Conservation (phyloP, 2,888 invertebrate genomes). For the Drosophila atripex region DNA sequence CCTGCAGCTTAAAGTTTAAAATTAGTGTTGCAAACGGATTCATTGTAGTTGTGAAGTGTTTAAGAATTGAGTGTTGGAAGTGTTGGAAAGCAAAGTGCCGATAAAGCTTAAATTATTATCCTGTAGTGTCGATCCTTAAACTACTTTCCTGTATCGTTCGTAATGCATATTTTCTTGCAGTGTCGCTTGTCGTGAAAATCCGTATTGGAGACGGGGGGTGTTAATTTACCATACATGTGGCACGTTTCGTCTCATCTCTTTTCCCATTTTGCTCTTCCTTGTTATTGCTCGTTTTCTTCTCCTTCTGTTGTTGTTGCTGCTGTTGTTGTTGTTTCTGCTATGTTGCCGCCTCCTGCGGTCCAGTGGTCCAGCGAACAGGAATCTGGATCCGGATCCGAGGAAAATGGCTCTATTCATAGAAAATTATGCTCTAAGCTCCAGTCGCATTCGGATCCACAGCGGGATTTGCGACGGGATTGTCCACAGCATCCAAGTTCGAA, state of each 20-base stretch:
- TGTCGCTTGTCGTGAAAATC: background rate
- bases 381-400: slow-evolving; percentile 6
- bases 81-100: too few relatives aligned
- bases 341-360: slow-evolving; percentile 24
- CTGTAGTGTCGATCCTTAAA: too few relatives aligned
- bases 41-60: background rate
- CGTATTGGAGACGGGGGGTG: slow-evolving; percentile 19
- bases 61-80: too few relatives aligned
- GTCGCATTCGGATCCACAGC: slow-evolving; percentile 12
- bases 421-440: slow-evolving; percentile 60
- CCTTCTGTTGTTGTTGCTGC: background rate
- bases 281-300: too few relatives aligned
- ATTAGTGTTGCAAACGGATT: background rate
- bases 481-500: too few relatives aligned
- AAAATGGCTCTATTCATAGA: slow-evolving; percentile 52
- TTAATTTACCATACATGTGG: slow-evolving; percentile 49
- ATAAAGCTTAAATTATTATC: too few relatives aligned
- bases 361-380: slow-evolving; percentile 39
- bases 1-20: too few relatives aligned
- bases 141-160: too few relatives aligned
- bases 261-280: slow-evolving; percentile 5
- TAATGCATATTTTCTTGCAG: background rate
- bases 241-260: slow-evolving; percentile 18
- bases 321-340: background rate
- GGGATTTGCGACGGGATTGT: background rate